These are phyloP conservation scores for Psilanteris sp. DNA, from an alignment of 1,140 invertebrate genomes.

Conservation along the genomic window DNA sequence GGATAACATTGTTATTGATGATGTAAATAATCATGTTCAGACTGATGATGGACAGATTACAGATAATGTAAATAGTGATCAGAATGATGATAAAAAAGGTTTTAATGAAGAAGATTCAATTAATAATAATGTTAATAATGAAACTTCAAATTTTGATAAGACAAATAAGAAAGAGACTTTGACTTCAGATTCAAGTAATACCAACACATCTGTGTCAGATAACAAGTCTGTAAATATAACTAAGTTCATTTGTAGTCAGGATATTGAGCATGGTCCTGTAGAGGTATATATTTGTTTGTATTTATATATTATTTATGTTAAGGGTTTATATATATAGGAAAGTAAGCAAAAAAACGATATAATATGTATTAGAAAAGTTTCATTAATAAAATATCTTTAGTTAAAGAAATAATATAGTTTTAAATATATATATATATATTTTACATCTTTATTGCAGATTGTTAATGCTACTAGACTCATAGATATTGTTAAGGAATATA, in stretches of 20 bases:
- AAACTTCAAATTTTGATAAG: slow-evolving; percentile 21
- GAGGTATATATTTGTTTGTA: slow-evolving; percentile 65
- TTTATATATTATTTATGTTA: slow-evolving; percentile 1
- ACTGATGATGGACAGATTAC: background rate
- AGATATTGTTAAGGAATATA: slow-evolving; percentile 80
- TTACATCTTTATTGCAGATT: slow-evolving; percentile 77
- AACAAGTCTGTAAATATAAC: slow-evolving; percentile 61
- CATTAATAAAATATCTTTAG: background rate
- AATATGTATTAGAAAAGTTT: too few species aligned
- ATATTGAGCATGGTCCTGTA: slow-evolving; percentile 72
- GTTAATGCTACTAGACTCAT: slow-evolving; percentile 81
- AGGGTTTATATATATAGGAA: slow-evolving; percentile 2
- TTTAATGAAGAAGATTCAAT: background rate
- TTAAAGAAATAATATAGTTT: background rate
- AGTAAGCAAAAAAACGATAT: too few species aligned
- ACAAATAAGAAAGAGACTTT: slow-evolving; percentile 26
- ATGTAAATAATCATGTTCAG: slow-evolving; percentile 2
- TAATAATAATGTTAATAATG: background rate
- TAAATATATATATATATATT: slow-evolving; percentile 7
- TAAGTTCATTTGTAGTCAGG: slow-evolving; percentile 72
- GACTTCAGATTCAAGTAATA: slow-evolving; percentile 8
- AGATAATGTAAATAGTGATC: background rate
- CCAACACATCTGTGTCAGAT: slow-evolving; percentile 49
- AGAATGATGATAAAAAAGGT: background rate
- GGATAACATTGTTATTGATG: too few species aligned